Evolutionary conservation across 2,888 invertebrate genomes (phyloP).

Genomic region (Macaria liturata): DNA sequence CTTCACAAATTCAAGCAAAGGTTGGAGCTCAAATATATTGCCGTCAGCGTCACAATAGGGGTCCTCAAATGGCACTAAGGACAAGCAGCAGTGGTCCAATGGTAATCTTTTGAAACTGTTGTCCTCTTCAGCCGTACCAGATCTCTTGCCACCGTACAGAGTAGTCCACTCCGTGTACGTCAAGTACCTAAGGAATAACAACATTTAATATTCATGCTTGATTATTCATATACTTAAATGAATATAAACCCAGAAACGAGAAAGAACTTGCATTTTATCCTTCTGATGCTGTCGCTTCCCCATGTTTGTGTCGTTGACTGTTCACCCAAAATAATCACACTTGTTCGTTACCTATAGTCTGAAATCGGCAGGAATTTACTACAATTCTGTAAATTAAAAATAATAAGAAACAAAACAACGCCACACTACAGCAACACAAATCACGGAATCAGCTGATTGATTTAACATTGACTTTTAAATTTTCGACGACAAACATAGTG

Average conservation of each 20-base stretch:
- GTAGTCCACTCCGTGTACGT: slow-evolving; percentile 96
- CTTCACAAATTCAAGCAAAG: slow-evolving; percentile 93
- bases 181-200: slow-evolving; percentile 85
- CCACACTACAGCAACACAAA: too few relatives aligned
- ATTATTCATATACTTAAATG: too few relatives aligned
- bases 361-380: too few relatives aligned
- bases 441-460: too few relatives aligned
- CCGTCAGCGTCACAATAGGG: slow-evolving; percentile 96
- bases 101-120: slow-evolving; percentile 95
- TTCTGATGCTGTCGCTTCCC: slow-evolving; percentile 97
- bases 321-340: too few relatives aligned
- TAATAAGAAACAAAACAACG: too few relatives aligned
- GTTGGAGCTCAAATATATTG: slow-evolving; percentile 95
- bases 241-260: too few relatives aligned
- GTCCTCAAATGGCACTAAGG: slow-evolving; percentile 94
- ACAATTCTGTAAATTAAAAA: too few relatives aligned
- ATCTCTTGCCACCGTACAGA: slow-evolving; percentile 93
- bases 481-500: too few relatives aligned
- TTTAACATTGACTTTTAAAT: too few relatives aligned
- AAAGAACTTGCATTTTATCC: slow-evolving; percentile 90
- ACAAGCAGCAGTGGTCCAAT: slow-evolving; percentile 95
- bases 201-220: not conserved
- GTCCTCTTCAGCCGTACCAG: slow-evolving; percentile 88
- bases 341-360: too few relatives aligned
- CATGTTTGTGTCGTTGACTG: slow-evolving; percentile 75